phyloP scores from a whole-genome alignment of 2,797 vertebrate species.

The Tenualosa ilisha region DNA sequence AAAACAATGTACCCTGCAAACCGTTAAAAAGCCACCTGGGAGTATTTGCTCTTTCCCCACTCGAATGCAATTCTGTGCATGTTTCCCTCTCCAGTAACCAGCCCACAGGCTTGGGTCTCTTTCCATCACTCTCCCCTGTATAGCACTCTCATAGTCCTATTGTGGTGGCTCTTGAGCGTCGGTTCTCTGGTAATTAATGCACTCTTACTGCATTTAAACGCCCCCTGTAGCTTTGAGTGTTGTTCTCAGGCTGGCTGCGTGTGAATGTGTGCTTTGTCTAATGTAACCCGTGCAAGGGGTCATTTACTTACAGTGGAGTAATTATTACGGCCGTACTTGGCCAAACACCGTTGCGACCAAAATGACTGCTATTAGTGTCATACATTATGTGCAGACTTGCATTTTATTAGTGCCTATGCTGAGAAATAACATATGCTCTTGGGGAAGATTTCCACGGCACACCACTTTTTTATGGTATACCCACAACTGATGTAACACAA shows the following conservation, averaged over 20 bases:
- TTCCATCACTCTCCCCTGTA: conserved; percentile 33
- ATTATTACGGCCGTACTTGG: background rate
- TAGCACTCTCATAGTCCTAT: conserved; percentile 2
- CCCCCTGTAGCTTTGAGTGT: conserved; percentile 23
- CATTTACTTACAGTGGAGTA: conserved; percentile 1
- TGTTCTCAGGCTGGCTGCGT: conserved; percentile 26
- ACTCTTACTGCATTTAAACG: conserved; percentile 28
- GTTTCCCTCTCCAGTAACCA: conserved; percentile 19
- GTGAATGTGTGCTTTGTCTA: conserved; percentile 41
- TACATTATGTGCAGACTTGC: conserved; percentile 20
- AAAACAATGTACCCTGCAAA: conserved; percentile 28
- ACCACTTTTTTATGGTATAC: background rate
- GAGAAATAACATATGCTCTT: conserved; percentile 13
- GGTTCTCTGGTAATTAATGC: background rate
- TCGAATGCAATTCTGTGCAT: conserved; percentile 7
- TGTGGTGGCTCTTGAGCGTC: conserved; percentile 3
- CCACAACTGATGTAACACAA: background rate
- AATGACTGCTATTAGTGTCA: conserved; percentile 7
- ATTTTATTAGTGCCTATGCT: conserved; percentile 9
- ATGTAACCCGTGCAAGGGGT: background rate
- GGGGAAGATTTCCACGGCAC: background rate
- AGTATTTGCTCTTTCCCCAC: conserved; percentile 24
- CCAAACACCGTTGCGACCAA: background rate
- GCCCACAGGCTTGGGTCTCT: conserved; percentile 34
- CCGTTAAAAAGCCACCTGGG: conserved; percentile 46